These are phyloP conservation scores for Vanessa atalanta DNA, from an alignment of 1,140 invertebrate genomes.

Conservation along the genomic window DNA sequence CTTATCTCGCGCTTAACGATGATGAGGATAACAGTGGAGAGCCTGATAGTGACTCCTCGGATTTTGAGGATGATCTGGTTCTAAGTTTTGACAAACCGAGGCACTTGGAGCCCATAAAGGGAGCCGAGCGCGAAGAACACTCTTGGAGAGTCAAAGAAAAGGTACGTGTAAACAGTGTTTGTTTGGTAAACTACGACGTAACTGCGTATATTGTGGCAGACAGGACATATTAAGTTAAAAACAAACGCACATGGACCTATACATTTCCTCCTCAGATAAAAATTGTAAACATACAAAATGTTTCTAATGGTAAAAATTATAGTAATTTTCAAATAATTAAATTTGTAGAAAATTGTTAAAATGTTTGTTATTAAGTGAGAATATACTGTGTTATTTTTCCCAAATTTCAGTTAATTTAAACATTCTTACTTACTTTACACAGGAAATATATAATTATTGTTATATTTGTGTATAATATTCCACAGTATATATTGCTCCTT, in stretches of 20 bases:
- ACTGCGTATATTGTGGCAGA: constrained; percentile 53
- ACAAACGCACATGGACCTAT: constrained; percentile 70
- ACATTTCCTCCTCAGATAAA: neutral
- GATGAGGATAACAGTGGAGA: constrained; percentile 84
- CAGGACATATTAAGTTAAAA: constrained; percentile 52
- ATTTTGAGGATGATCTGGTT: constrained; percentile 85
- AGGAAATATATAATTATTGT: too few relatives aligned
- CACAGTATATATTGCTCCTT: too few relatives aligned
- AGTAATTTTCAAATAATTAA: neutral
- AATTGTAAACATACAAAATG: neutral
- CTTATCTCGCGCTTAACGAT: constrained; percentile 74
- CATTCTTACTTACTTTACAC: too few relatives aligned
- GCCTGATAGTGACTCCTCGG: constrained; percentile 90
- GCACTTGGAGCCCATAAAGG: constrained; percentile 89
- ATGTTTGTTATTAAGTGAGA: neutral
- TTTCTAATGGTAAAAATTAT: neutral
- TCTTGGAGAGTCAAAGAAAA: constrained; percentile 96
- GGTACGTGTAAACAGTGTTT: constrained; percentile 79
- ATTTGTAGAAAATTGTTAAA: neutral
- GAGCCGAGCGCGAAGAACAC: constrained; percentile 86
- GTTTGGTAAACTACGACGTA: constrained; percentile 35
- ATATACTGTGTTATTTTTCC: neutral
- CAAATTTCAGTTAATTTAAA: neutral
- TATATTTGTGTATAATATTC: too few relatives aligned
- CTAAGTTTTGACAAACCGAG: constrained; percentile 86